A percentile compares a stretch with the other conserved stretches of the same genome.
Evolutionary conservation across 1,140 invertebrate genomes (phyloP).

Genomic region (Asbolus verrucosus): DNA sequence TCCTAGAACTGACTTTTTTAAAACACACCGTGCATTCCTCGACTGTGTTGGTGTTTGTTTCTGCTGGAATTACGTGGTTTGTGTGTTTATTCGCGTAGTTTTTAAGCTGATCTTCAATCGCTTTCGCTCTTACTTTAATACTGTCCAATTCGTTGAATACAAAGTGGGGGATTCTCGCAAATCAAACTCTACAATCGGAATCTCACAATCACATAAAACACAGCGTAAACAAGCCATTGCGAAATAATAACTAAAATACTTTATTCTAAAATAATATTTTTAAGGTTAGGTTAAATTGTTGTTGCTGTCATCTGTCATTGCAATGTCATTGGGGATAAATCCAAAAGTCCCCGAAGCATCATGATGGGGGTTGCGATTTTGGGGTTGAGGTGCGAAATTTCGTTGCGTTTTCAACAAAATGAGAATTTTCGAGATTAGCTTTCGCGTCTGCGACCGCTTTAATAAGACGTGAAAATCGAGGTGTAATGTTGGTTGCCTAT

Average conservation of each 20-base stretch:
- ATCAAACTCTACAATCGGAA: conserved; percentile 7
- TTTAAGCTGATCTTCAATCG: conserved; percentile 35
- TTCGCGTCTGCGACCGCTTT: too few relatives aligned
- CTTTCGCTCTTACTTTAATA: conserved; percentile 47
- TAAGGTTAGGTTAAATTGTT: too few relatives aligned
- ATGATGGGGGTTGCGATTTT: too few relatives aligned
- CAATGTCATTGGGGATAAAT: too few relatives aligned
- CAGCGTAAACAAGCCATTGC: conserved; percentile 15
- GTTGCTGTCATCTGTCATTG: too few relatives aligned
- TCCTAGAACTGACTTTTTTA: conserved; percentile 21
- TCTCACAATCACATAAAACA: background rate
- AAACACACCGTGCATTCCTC: conserved; percentile 7
- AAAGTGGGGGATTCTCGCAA: background rate
- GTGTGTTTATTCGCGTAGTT: conserved; percentile 18
- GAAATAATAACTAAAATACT: too few relatives aligned
- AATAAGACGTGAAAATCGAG: too few relatives aligned
- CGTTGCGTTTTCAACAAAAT: too few relatives aligned
- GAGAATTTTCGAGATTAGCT: too few relatives aligned
- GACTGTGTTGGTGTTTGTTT: background rate
- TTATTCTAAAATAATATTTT: too few relatives aligned
- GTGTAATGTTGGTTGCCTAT: conserved; percentile 27
- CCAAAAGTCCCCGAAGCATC: too few relatives aligned
- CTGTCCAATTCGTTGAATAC: conserved; percentile 51
- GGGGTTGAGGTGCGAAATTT: too few relatives aligned
- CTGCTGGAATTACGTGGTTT: background rate